Evolutionary conservation across 2,888 invertebrate genomes (phyloP), one percentile per base, ranked within the genome.

Genomic region (Meteorus colon): DNA sequence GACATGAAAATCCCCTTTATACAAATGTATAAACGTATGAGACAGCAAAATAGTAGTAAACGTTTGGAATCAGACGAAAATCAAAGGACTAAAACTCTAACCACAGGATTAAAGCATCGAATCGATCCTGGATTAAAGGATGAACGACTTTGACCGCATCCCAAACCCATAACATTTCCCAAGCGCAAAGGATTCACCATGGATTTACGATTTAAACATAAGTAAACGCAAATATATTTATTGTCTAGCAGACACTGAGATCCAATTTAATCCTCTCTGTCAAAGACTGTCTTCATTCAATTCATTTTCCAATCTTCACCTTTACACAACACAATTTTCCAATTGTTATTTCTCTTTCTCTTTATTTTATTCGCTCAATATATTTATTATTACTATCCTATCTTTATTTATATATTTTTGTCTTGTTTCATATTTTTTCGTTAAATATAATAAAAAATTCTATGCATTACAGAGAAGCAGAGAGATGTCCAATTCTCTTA

Each of bases 111-210:
- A 81, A 80, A 81, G 82, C 79, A 71, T 76, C 51, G 55, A 80
- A 82, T 81, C 81, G 76, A 82, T 81, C 80, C 73, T 62, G 83
- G 83, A 83, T 85, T 85, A 84, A 83, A 69, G 80, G 83, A 82
- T 83, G 80, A 83, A 77, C 77, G 77, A 79, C 74, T 79, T 79
- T 77, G 76, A 81, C 67, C 78, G 76, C 68, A n/a, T 41, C 60
- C 37, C 51, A 12, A 34, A 55, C 27, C 41, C 41, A 12, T 41
- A 41, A 55, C 37, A 65, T 48, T 55, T 65, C 65, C 34, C 16
- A 48, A 65, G 12, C 41, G 41, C 41, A 41, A 12, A 41, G 73
- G 73, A 73, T 73, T 73, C 55, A 19, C 55, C 24, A 41, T 55
- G 19, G 55, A 55, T 55, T 55, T 55, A 55, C 55, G 55, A 55